These are phyloP conservation scores for Gulo gulo DNA, from an alignment of 2,113 vertebrate genomes.

Conservation along the genomic window DNA sequence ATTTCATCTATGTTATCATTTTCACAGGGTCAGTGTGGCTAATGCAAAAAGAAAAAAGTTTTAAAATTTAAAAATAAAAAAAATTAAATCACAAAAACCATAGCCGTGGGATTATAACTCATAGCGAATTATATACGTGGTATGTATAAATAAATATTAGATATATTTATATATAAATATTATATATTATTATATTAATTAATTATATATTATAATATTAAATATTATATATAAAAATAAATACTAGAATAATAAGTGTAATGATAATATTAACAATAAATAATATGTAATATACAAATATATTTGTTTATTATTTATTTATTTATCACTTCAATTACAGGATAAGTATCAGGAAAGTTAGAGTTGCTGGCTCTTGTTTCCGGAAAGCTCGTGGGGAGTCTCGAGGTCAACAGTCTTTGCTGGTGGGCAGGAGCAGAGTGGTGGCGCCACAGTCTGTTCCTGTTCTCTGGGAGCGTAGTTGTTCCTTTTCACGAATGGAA, in stretches of 20 bases:
- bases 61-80: background rate
- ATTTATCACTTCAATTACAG: background rate
- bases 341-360: background rate
- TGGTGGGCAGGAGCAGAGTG: background rate
- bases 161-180: too few species aligned
- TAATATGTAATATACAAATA: background rate
- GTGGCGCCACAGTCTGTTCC: background rate
- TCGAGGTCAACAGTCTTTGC: background rate
- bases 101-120: background rate
- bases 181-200: too few species aligned
- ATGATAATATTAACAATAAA: background rate
- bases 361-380: background rate
- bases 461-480: background rate
- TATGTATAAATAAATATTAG: too few species aligned
- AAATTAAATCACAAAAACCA: background rate
- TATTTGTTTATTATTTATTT: background rate
- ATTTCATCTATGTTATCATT: background rate
- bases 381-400: background rate
- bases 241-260: background rate
- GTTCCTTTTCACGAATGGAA: background rate
- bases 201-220: too few species aligned
- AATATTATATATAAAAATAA: background rate
- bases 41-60: background rate
- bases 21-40: background rate
- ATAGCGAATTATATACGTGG: background rate